Conservation (phyloP, 2,888 invertebrate genomes). For the Caradrina kadenii region DNA sequence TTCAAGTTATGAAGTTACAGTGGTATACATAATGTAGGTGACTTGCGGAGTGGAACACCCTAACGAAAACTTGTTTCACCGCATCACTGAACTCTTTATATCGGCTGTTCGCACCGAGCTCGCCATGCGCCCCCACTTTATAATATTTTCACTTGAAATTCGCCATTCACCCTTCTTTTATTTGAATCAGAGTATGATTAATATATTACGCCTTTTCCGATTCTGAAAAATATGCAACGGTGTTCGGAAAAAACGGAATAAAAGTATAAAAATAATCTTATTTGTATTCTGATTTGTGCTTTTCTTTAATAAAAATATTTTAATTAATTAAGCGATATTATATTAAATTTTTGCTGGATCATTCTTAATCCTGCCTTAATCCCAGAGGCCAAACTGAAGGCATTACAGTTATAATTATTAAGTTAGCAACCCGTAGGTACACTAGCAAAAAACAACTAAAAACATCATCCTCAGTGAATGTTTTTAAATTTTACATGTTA, state of each 20-base stretch:
- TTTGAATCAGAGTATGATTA: conserved; percentile 41
- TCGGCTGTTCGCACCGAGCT: conserved; percentile 64
- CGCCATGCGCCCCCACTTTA: conserved; percentile 57
- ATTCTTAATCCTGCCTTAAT: conserved; percentile 6
- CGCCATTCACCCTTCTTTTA: conserved; percentile 37
- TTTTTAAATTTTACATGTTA: conserved; percentile 12
- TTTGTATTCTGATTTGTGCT: background rate
- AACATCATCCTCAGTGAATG: conserved; percentile 5
- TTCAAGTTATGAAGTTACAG: conserved; percentile 66
- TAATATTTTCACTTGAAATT: conserved; percentile 55
- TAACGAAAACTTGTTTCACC: conserved; percentile 70
- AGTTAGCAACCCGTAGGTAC: conserved; percentile 10
- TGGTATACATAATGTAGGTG: conserved; percentile 62
- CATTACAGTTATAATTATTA: conserved; percentile 20
- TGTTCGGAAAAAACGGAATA: conserved; percentile 10
- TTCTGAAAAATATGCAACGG: conserved; percentile 26
- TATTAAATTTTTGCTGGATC: conserved; percentile 10
- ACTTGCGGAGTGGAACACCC: conserved; percentile 63
- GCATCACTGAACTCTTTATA: conserved; percentile 74
- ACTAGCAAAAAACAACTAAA: conserved; percentile 14
- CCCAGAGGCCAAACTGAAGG: conserved; percentile 8
- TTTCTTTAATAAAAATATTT: background rate
- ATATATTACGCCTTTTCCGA: conserved; percentile 30
- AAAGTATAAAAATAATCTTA: background rate
- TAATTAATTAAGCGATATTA: conserved; percentile 2